phyloP scores from a whole-genome alignment of 2,888 invertebrate genomes.

The Leptopterna dolabrata region DNA sequence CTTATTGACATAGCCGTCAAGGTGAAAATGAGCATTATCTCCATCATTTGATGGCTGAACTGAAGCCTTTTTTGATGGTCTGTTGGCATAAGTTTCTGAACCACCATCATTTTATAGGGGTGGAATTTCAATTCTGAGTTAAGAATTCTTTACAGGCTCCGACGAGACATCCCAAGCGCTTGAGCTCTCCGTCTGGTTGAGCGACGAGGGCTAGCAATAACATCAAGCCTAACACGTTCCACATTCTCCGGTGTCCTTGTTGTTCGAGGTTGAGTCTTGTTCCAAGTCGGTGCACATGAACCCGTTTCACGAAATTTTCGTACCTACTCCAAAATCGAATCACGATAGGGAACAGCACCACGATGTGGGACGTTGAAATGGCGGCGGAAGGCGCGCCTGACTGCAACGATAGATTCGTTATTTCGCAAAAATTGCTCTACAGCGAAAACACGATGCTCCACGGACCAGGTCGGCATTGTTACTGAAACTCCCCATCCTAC shows the following conservation, averaged over 20 bases:
- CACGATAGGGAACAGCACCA: not conserved
- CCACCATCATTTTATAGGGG: constrained; percentile 56
- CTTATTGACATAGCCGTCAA: not conserved
- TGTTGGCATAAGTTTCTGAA: constrained; percentile 37
- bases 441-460: constrained; percentile 5
- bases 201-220: constrained; percentile 11
- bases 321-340: not conserved
- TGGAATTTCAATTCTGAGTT: constrained; percentile 25
- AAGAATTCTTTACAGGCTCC: constrained; percentile 43
- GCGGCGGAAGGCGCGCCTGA: no score
- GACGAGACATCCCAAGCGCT: constrained; percentile 13
- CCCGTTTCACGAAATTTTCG: constrained; percentile 39
- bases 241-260: constrained; percentile 19
- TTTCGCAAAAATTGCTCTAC: no score
- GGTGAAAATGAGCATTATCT: not conserved
- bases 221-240: constrained; percentile 40
- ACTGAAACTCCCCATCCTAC: not conserved
- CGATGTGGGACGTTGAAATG: no score
- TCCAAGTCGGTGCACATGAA: constrained; percentile 41
- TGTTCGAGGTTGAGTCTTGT: constrained; percentile 12
- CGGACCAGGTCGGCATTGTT: not conserved
- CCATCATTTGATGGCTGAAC: not conserved
- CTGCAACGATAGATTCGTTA: no score
- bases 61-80: constrained; percentile 6
- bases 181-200: constrained; percentile 11